phyloP scores from a whole-genome alignment of 1,140 invertebrate genomes.

The Periplaneta americana region DNA sequence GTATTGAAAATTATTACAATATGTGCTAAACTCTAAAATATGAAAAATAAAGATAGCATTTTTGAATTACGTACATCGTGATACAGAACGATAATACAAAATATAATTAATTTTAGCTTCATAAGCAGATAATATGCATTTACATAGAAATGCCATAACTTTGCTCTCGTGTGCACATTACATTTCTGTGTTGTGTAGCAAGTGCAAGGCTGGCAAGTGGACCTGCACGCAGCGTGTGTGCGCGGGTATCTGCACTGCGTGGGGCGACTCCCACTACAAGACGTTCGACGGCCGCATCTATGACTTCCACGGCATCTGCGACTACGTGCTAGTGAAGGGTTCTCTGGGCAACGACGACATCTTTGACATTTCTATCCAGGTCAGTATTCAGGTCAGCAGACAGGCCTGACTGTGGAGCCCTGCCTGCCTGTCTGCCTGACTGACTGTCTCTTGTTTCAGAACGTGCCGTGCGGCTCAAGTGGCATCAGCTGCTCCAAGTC shows the following conservation, averaged over 20 bases:
- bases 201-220: slow-evolving; percentile 36
- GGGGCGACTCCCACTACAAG: slow-evolving; percentile 83
- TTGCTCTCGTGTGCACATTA: not conserved
- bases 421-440: too few relatives aligned
- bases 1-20: too few relatives aligned
- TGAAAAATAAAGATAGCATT: too few relatives aligned
- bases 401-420: too few relatives aligned
- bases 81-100: too few relatives aligned
- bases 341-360: slow-evolving; percentile 48
- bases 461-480: slow-evolving; percentile 76
- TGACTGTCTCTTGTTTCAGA: slow-evolving; percentile 42
- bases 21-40: too few relatives aligned
- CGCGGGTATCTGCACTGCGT: slow-evolving; percentile 65
- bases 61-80: too few relatives aligned
- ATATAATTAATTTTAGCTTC: too few relatives aligned
- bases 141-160: not conserved
- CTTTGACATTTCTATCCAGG: slow-evolving; percentile 66
- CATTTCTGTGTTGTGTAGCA: slow-evolving; percentile 5
- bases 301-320: slow-evolving; percentile 84
- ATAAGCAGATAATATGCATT: too few relatives aligned
- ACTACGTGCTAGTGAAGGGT: slow-evolving; percentile 77
- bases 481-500: slow-evolving; percentile 86
- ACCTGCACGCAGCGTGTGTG: slow-evolving; percentile 35
- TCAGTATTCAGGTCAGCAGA: too few relatives aligned
- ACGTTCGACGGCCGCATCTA: slow-evolving; percentile 80